Percentiles rank a stretch among this genome's conserved stretches.
These are phyloP conservation scores for Nibea albiflora DNA, from an alignment of 2,113 vertebrate species.

Conservation along the genomic window DNA sequence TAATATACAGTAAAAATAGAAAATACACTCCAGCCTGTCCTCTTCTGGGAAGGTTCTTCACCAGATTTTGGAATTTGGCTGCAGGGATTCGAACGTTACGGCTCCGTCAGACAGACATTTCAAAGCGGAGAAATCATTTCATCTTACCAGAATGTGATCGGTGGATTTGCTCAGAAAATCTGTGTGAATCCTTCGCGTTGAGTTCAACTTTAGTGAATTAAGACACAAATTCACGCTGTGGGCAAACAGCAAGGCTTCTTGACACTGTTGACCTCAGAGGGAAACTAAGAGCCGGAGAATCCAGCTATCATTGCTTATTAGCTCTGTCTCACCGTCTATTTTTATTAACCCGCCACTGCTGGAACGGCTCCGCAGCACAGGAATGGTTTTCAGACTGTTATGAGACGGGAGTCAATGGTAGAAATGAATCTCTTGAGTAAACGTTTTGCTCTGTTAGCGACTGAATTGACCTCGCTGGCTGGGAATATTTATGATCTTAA, in stretches of 20 bases:
- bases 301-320: neutral
- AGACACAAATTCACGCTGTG: neutral
- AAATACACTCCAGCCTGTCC: neutral
- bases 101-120: neutral
- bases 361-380: neutral
- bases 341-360: neutral
- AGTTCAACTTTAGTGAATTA: neutral
- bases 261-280: neutral
- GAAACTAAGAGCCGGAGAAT: no score
- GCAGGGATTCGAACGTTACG: neutral
- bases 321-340: neutral
- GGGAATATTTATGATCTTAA: neutral
- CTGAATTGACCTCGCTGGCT: neutral
- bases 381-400: neutral
- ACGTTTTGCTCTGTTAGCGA: neutral
- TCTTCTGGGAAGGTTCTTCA: neutral
- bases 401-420: neutral
- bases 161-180: neutral
- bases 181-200: neutral
- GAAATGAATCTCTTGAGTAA: neutral
- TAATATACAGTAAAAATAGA: neutral
- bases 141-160: neutral
- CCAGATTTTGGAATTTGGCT: neutral
- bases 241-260: neutral
- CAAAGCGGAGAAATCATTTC: neutral